These are phyloP conservation scores for Allolobophora icterica DNA, from an alignment of 2,888 invertebrate species.

Conservation along the genomic window DNA sequence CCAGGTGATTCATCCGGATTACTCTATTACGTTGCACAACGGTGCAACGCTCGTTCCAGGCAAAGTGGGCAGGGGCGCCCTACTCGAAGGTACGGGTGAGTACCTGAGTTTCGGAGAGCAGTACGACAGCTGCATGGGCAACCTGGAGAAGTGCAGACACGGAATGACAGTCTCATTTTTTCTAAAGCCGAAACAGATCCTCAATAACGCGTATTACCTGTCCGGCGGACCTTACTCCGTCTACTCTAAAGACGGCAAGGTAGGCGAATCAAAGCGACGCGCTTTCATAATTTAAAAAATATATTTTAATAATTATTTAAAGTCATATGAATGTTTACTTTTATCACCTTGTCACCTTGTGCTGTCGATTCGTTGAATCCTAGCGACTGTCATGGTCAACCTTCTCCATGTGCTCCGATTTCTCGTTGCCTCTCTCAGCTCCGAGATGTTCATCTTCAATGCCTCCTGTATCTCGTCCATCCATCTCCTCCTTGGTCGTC, in stretches of 20 bases:
- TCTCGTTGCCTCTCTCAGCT: too few species aligned
- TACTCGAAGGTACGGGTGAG: constrained; percentile 54
- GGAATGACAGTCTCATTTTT: constrained; percentile 45
- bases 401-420: too few species aligned
- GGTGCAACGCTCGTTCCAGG: constrained; percentile 56
- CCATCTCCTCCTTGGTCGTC: too few species aligned
- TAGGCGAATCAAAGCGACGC: not conserved
- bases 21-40: constrained; percentile 55
- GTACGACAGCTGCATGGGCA: constrained; percentile 55
- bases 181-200: constrained; percentile 38
- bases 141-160: constrained; percentile 51
- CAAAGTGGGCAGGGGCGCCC: constrained; percentile 55
- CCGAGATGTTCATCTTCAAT: too few species aligned
- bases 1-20: constrained; percentile 55
- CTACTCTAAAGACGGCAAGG: constrained; percentile 54
- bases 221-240: constrained; percentile 57
- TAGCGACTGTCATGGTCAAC: too few species aligned
- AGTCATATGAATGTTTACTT: not conserved
- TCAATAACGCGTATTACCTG: constrained; percentile 55
- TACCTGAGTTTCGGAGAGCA: constrained; percentile 57
- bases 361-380: too few species aligned
- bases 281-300: not conserved
- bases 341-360: too few species aligned
- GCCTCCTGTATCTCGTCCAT: too few species aligned
- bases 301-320: constrained; percentile 22